Evolutionary conservation across 1,140 invertebrate genomes (phyloP), one percentile per base, ranked within the genome.

Genomic region (Solenopsis invicta): DNA sequence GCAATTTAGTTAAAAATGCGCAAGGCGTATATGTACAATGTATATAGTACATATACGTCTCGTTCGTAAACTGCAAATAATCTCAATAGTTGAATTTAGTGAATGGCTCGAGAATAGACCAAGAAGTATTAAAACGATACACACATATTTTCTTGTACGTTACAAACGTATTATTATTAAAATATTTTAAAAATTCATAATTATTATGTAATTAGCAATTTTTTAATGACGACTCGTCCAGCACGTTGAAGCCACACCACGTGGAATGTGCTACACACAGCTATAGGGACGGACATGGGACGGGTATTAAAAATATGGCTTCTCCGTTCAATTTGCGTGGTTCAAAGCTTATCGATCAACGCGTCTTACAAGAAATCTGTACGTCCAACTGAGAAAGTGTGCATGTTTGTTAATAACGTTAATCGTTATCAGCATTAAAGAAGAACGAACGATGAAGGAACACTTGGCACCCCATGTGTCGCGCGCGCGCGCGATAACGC

Each of bases 361-460:
- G 61, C 29, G 61, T 85, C n/a, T n/a, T 84, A 56, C 41, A 66
- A 45, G 54, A 41, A 81, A 50, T 69, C 41, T 29, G 29, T 2
- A 41, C 41, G 8, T 41, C 5, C 41, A 8, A 41, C 41, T 41
- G 41, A 41, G 3, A 41, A 41, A 41, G 41, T 41, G 3, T 41
- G 3, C 84, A 88, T 71, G 77, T 75, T 86, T 86, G 88, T 8
- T 54, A n/a, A 91, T 52, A 16, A 91, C 62, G 41, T 89, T 41
- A 41, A 41, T 84, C 78, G 66, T 90, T 87, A 91, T 90, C 86
- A 34, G 13, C 69, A 52, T 45, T 41, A 59, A 82, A 89, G 69
- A 56, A 91, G 77, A 87, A 87, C 61, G 82, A 85, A 89, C 21
- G 9, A 24, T 59, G 3, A 59, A 59, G 21, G 10, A 59, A 24